Base-by-base conservation (phyloP, 2,888 invertebrate species). In the Mythimna albipuncta region DNA sequence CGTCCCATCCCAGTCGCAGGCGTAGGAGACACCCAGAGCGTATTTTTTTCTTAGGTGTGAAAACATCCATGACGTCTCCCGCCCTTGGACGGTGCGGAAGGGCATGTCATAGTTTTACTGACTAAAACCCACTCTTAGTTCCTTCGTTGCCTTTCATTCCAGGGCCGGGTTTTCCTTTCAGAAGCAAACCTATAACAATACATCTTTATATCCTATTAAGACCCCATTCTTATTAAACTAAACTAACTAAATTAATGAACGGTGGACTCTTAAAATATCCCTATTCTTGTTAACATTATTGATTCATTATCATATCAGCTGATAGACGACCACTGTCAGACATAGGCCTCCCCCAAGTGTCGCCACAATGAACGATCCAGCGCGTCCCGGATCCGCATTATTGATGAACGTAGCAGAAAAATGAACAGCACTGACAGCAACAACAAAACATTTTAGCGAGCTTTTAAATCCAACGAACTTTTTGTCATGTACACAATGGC, bases 201-300 rank as follows among this genome's bases (percentile, higher is more conserved):
- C 10, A n/a, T 38, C 38, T 21, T 19, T 44, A 32, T 47, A 44
- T 55, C 11, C 26, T 5, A 13, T 35, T 26, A 50, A 3, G 52
- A 63, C 26, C 11, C n/a, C 16, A 16, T 50, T 62, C 41, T 5
- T 16, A n/a, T n/a, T n/a, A n/a, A n/a, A n/a, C n/a, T n/a, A n/a
- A n/a, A n/a, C n/a, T n/a, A n/a, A n/a, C n/a, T n/a, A n/a, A 75
- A 58, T 58, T 26, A 52, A 52, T 73, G 16, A 50, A 59, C 2
- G 9, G 13, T 3, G 6, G n/a, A 32, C 52, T 47, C 2, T 21
- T 21, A 32, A 71, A 71, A 32, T 32, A 38, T 44, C 19, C 6
- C 1, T 26, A 54, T 16, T 38, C 16, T 47, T 19, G 16, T 55
- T 64, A 32, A 47, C 38, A 50, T 57, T 75, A 64, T 75, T 65